These are phyloP conservation scores for Seira sanloemensis DNA, from an alignment of 2,888 invertebrate species.

Conservation along the genomic window DNA sequence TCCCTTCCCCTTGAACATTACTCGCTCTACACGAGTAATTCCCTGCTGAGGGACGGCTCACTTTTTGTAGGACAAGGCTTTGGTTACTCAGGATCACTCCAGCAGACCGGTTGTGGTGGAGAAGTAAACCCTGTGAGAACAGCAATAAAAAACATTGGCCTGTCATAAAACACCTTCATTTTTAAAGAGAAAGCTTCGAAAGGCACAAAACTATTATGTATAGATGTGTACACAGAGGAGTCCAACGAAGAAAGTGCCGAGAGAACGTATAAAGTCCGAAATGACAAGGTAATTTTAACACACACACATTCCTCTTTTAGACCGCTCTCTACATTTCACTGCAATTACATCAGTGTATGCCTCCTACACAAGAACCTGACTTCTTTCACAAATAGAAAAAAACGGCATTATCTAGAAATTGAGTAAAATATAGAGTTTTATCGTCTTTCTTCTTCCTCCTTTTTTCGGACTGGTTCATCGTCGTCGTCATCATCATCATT, in stretches of 20 bases:
- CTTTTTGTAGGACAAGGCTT: slow-evolving; percentile 92
- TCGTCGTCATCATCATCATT: slow-evolving; percentile 31
- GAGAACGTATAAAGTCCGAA: slow-evolving; percentile 8
- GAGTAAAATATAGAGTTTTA: slow-evolving; percentile 8
- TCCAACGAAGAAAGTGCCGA: not conserved
- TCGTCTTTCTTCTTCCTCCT: slow-evolving; percentile 3
- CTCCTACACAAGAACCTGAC: slow-evolving; percentile 17
- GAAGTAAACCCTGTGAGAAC: slow-evolving; percentile 81
- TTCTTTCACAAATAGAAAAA: slow-evolving; percentile 7
- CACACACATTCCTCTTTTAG: not conserved
- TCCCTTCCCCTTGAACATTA: slow-evolving; percentile 91
- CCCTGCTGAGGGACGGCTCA: slow-evolving; percentile 89
- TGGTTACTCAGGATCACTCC: slow-evolving; percentile 94
- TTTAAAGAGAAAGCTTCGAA: slow-evolving; percentile 26
- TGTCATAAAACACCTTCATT: slow-evolving; percentile 59
- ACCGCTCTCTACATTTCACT: not conserved
- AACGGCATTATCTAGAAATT: not conserved
- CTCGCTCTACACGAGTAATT: slow-evolving; percentile 92
- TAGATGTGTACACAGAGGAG: too few species aligned
- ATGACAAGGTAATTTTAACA: slow-evolving; percentile 2
- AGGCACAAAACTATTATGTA: not conserved
- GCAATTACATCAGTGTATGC: not conserved
- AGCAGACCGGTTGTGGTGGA: slow-evolving; percentile 91
- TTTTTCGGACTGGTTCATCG: slow-evolving; percentile 22
- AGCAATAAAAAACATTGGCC: slow-evolving; percentile 48